Base-by-base conservation (phyloP, 2,888 invertebrate species). In the Asteroscopus sphinx region DNA sequence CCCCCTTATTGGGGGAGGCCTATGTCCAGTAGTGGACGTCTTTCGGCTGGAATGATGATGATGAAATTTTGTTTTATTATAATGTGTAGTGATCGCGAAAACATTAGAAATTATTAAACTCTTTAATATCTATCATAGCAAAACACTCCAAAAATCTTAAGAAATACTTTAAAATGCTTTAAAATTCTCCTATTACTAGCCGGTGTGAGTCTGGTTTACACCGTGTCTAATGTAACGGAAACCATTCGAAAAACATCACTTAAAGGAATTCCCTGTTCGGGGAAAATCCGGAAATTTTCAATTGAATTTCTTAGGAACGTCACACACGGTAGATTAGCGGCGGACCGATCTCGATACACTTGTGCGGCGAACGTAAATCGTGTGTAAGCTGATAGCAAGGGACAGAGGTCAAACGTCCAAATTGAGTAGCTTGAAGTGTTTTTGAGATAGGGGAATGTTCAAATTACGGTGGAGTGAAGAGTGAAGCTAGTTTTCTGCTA, bases 321-420 rank as follows among this genome's bases (percentile, higher is more conserved):
- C 86, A 76, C 85, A 78, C 83, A 85, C 90, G 92, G 77, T 88
- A 92, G 87, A 92, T 92, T 93, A 92, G 80, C 79, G 77, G 69
- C 75, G 51, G 69, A 42, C 63, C 70, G 76, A 77, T 80, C 79
- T 69, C 85, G 80, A 84, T 78, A 79, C 76, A 69, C 78, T 77
- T 75, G 72, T 70, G 78, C 41, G 73, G 66, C 39, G 59, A 73
- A 80, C 84, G 86, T 88, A 85, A 89, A 87, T 86, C 86, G 85
- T 85, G 89, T 87, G 77, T 75, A 65, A 79, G 68, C 70, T 71
- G 83, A 82, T 83, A 83, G 15, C 13, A 9, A 15, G 60, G 65
- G 69, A 61, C 68, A 66, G 65, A 37, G 63, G 62, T 56, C 67
- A 56, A 37, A 72, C 52, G 68, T 72, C 55, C 58, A 67, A 61